Conservation (phyloP, 2,888 invertebrate species). For the Hirtodrosophila duncani region DNA sequence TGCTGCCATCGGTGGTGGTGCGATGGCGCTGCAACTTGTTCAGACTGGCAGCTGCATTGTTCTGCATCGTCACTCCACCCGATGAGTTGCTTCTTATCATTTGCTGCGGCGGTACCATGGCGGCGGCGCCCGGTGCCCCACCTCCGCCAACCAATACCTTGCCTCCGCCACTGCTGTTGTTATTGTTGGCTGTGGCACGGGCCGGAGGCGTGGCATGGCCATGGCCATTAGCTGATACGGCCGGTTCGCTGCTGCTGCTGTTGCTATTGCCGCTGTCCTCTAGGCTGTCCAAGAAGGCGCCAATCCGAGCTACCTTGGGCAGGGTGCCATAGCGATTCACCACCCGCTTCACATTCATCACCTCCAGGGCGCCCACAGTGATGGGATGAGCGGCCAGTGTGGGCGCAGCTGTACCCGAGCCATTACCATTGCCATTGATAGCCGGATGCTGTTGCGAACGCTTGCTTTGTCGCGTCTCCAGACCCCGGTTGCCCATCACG, state of each 20-base stretch:
- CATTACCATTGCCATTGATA: conserved; percentile 38
- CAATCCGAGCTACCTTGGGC: conserved; percentile 97
- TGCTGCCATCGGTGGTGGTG: conserved; percentile 79
- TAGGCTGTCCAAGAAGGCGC: conserved; percentile 96
- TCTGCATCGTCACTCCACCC: conserved; percentile 86
- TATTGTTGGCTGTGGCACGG: conserved; percentile 7
- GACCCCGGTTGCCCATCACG: conserved; percentile 81
- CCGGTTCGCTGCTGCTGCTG: conserved; percentile 12
- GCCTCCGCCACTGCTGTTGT: neutral
- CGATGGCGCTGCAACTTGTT: conserved; percentile 81
- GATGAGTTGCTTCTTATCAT: conserved; percentile 95
- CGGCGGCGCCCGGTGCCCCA: conserved; percentile 9
- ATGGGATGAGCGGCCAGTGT: conserved; percentile 79
- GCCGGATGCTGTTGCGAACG: conserved; percentile 67
- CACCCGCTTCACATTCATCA: conserved; percentile 95
- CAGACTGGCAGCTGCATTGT: conserved; percentile 81
- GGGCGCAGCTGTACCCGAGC: conserved; percentile 32
- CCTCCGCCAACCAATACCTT: too few species aligned
- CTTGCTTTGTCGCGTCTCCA: conserved; percentile 83
- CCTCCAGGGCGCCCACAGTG: conserved; percentile 94
- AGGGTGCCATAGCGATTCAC: conserved; percentile 97
- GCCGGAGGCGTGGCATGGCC: conserved; percentile 44
- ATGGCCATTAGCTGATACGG: conserved; percentile 25
- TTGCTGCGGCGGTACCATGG: conserved; percentile 79
- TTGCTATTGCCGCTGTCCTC: conserved; percentile 81